phyloP scores from a whole-genome alignment of 2,888 invertebrate species.

The Tricholauxania praeusta region DNA sequence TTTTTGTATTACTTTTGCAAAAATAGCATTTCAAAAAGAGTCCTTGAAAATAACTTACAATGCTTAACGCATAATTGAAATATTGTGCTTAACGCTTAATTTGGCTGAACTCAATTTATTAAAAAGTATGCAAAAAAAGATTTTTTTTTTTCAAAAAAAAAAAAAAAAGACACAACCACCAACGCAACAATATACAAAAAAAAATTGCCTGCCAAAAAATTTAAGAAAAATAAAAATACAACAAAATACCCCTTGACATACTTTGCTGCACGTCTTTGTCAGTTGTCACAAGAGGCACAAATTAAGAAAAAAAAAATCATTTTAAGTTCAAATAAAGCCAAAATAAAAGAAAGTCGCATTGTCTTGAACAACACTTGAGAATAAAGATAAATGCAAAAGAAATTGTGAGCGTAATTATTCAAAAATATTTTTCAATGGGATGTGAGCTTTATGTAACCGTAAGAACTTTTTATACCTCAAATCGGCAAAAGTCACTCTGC shows the following conservation, averaged over 20 bases:
- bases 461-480: no score
- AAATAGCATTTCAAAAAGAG: no score
- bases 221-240: constrained; percentile 11
- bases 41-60: not conserved
- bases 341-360: constrained; percentile 6
- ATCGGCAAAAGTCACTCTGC: no score
- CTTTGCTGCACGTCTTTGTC: constrained; percentile 43
- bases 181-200: constrained; percentile 1
- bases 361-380: not conserved
- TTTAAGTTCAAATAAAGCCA: constrained; percentile 30
- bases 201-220: not conserved
- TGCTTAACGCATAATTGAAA: constrained; percentile 15
- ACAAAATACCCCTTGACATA: constrained; percentile 58
- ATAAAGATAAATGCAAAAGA: not conserved
- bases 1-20: no score
- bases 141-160: not conserved
- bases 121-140: constrained; percentile 6
- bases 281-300: constrained; percentile 29
- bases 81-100: constrained; percentile 10
- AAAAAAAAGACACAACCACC: not conserved
- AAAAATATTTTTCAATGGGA: no score
- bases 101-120: constrained; percentile 17
- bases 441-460: no score
- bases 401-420: not conserved
- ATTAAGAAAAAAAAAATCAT: constrained; percentile 8